Evolutionary conservation across 2,113 vertebrate genomes (phyloP), one percentile per base, ranked within the genome.

Genomic region (Syrmaticus mikado): DNA sequence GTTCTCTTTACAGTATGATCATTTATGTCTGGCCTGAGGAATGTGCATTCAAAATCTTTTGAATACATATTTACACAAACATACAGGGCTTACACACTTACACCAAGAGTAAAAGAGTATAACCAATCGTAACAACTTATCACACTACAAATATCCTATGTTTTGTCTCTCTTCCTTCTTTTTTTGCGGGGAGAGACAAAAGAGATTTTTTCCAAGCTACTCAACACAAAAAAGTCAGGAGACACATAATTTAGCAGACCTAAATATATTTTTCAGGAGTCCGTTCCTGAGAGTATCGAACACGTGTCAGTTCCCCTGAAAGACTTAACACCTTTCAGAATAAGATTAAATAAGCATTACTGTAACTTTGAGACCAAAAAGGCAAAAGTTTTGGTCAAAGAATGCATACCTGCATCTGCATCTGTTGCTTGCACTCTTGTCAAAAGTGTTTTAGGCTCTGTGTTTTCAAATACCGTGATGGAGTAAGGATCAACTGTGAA

Each of bases 391-490:
- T 20, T 2, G 1, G 16, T 36, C 28, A 21, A 74, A 40, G 9
- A 68, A 38, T 9, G 21, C 66, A 96, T 97, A 99, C 99, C 99
- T 76, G 97, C 65, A 85, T 99, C 99, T 1, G 97, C 88, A 61
- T 99, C 99, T 0, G 97, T 98, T 40, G 99, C 99, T 90, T 98
- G 98, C 52, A 99, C 98, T 85, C 98, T 98, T 5, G 98, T 98
- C 94, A 99, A 71, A 11, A 97, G 98, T 0, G 99, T 99, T 90
- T 98, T 98, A 2, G 96, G 97, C 91, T 99, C 99, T 0, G 99
- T 99, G 97, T 99, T 99, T 96, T 99, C 99, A 52, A 99, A 99
- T 24, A 99, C 99, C 0, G 99, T 99, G 61, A 99, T 94, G 93
- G 98, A 94, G 81, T 99, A 98, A 6, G 98, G 97, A 76, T 99